Conservation (phyloP, 2,797 vertebrate species). For the Rhinogobio ventralis region DNA sequence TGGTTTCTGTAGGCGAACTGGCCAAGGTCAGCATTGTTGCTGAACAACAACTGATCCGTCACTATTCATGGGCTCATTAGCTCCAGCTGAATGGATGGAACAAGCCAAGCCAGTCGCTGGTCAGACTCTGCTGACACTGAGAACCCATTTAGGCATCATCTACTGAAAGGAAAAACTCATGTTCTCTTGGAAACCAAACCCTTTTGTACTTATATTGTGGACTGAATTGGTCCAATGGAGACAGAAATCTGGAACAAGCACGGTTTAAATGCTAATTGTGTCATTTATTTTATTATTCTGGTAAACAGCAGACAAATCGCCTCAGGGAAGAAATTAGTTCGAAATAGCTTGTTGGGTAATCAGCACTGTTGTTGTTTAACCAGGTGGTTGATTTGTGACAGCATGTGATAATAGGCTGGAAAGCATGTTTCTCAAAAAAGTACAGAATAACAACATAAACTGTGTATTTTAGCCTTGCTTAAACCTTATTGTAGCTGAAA, state of each 20-base stretch:
- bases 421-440: conserved; percentile 6
- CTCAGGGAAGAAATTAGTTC: conserved; percentile 26
- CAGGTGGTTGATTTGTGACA: neutral
- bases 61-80: conserved; percentile 38
- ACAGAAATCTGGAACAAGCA: conserved; percentile 13
- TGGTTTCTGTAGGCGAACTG: conserved; percentile 23
- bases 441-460: neutral
- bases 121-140: conserved; percentile 29
- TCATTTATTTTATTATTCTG: conserved; percentile 33
- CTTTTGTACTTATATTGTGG: conserved; percentile 36
- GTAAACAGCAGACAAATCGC: conserved; percentile 41
- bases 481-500: neutral
- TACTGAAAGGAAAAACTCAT: conserved; percentile 56
- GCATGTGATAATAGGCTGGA: neutral
- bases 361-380: conserved; percentile 27
- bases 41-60: conserved; percentile 13
- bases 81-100: conserved; percentile 38
- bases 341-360: conserved; percentile 37
- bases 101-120: conserved; percentile 7
- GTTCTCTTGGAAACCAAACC: conserved; percentile 23
- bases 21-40: conserved; percentile 35
- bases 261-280: conserved; percentile 46
- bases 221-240: neutral
- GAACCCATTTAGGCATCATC: conserved; percentile 54
- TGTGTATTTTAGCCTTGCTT: neutral